phyloP scores from a whole-genome alignment of 2,888 invertebrate species.

The Drosophila koepferae region DNA sequence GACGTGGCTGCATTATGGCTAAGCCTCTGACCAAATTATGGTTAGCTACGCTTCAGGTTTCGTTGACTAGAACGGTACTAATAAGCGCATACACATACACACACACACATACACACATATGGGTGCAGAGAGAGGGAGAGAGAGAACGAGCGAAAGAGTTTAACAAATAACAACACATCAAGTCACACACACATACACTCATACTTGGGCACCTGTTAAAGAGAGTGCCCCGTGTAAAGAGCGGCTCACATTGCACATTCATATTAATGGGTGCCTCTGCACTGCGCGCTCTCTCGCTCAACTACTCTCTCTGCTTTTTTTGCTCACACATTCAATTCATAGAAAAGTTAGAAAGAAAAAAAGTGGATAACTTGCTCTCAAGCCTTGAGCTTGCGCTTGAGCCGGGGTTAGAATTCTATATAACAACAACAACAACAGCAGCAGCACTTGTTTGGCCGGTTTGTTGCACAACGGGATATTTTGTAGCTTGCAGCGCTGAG shows the following conservation, averaged over 20 bases:
- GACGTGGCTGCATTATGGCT: conserved; percentile 76
- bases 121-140: conserved; percentile 6
- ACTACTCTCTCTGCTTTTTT: conserved; percentile 13
- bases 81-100: conserved; percentile 48
- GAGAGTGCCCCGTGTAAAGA: conserved; percentile 51
- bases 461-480: conserved; percentile 79
- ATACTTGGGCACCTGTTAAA: conserved; percentile 29
- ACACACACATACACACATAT: conserved; percentile 14
- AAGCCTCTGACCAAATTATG: conserved; percentile 70
- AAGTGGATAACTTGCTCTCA: conserved; percentile 23
- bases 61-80: conserved; percentile 78
- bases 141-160: conserved; percentile 4
- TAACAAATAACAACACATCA: conserved; percentile 16
- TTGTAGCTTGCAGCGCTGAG: conserved; percentile 47
- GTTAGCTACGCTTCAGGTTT: conserved; percentile 77
- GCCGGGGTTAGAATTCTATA: conserved; percentile 47
- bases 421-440: conserved; percentile 39
- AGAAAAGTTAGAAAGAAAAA: conserved; percentile 14
- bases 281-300: conserved; percentile 8
- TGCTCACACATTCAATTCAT: conserved; percentile 34
- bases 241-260: conserved; percentile 62
- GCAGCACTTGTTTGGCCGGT: conserved; percentile 70
- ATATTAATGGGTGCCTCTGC: conserved; percentile 49
- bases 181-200: conserved; percentile 19
- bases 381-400: conserved; percentile 58